Conservation (phyloP, 2,888 invertebrate species). For the Sarcophaga rosellei region DNA sequence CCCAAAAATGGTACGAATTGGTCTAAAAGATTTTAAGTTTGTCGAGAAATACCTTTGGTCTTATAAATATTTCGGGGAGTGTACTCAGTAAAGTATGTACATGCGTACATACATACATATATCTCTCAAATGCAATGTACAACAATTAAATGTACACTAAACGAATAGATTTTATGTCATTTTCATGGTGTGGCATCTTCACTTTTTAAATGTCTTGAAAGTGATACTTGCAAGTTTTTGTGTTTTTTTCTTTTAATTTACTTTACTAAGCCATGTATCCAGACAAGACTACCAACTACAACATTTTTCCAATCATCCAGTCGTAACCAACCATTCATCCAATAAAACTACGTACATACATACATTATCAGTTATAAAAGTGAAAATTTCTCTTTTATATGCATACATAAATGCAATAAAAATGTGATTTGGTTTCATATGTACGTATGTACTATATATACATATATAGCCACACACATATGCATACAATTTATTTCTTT, state of each 20-base stretch:
- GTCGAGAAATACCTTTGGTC: no score
- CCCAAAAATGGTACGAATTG: no score
- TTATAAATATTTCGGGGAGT: no score
- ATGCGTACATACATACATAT: not conserved
- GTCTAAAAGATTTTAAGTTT: no score
- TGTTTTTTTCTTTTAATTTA: constrained; percentile 44
- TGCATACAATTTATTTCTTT: not conserved
- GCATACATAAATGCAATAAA: constrained; percentile 9
- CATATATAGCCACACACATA: not conserved
- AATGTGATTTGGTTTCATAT: constrained; percentile 13
- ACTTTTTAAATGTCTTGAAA: constrained; percentile 41
- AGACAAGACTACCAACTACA: not conserved
- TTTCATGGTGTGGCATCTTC: constrained; percentile 46
- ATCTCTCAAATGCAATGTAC: not conserved
- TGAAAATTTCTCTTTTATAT: constrained; percentile 41
- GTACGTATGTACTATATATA: no score
- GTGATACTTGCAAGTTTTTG: constrained; percentile 46
- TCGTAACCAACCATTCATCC: not conserved
- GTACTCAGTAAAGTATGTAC: not conserved
- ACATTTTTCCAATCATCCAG: not conserved
- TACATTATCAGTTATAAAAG: not conserved
- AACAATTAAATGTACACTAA: not conserved
- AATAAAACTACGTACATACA: constrained; percentile 7
- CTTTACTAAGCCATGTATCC: not conserved
- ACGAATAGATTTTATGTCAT: constrained; percentile 21